Evolutionary conservation across 2,797 vertebrate species (phyloP).

Genomic region (Melanotaenia boesemani): DNA sequence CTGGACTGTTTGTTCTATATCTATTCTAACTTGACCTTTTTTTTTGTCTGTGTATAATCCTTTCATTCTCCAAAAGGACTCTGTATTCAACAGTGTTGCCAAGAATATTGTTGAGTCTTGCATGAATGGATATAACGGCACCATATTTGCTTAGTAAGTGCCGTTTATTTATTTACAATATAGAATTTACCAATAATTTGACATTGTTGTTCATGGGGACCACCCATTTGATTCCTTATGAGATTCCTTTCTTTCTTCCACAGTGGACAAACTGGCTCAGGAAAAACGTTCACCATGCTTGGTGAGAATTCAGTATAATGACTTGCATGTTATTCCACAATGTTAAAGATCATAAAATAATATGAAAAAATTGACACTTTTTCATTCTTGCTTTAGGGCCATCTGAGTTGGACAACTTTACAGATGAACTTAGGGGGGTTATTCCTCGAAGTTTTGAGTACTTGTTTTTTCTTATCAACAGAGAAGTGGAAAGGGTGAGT

Average conservation of each 20-base stretch:
- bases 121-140: conserved; percentile 97
- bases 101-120: conserved; percentile 96
- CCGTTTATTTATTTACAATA: not conserved
- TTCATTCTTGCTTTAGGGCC: conserved; percentile 82
- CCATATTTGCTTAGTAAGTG: conserved; percentile 99
- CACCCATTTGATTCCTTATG: not conserved
- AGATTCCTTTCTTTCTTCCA: conserved; percentile 34
- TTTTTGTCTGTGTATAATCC: not conserved
- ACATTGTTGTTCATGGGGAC: not conserved
- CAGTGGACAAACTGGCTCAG: conserved; percentile 97
- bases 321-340: not conserved
- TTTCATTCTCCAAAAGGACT: conserved; percentile 83
- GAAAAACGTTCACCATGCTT: conserved; percentile 98
- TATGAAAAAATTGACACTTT: not conserved
- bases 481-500: conserved; percentile 91
- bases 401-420: conserved; percentile 93
- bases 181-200: not conserved
- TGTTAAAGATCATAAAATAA: not conserved
- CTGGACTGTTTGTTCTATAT: conserved; percentile 58
- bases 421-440: conserved; percentile 93
- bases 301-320: conserved; percentile 82
- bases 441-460: conserved; percentile 98
- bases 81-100: conserved; percentile 92
- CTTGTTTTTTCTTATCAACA: conserved; percentile 94
- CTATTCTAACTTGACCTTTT: conserved; percentile 18